phyloP scores from a whole-genome alignment of 1,140 invertebrate species.

The Pararge aegeria region DNA sequence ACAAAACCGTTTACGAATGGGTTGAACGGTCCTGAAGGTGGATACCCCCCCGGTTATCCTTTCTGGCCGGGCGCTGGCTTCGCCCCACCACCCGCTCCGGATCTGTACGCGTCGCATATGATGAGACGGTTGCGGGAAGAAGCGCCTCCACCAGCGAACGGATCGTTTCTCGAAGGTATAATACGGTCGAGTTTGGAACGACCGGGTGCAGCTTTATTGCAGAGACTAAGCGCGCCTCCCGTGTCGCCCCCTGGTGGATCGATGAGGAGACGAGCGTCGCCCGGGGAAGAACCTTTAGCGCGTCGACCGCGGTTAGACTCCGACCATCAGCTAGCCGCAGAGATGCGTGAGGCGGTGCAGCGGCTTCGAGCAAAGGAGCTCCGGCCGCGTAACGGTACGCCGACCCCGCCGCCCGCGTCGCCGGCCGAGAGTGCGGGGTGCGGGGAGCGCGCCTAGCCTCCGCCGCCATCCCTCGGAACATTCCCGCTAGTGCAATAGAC shows the following conservation, averaged over 20 bases:
- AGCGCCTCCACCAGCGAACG: slow-evolving; percentile 81
- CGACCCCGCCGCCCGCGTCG: slow-evolving; percentile 51
- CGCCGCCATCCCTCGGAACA: slow-evolving; percentile 1
- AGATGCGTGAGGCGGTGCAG: slow-evolving; percentile 81
- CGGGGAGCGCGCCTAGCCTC: slow-evolving; percentile 34
- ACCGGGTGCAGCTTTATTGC: slow-evolving; percentile 84
- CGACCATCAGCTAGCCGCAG: slow-evolving; percentile 75
- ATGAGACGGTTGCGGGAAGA: slow-evolving; percentile 89
- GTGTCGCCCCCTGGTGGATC: slow-evolving; percentile 58
- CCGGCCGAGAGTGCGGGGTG: slow-evolving; percentile 41
- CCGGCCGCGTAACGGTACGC: slow-evolving; percentile 61
- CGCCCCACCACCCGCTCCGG: slow-evolving; percentile 71
- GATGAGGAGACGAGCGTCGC: slow-evolving; percentile 46
- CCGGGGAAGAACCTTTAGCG: slow-evolving; percentile 54
- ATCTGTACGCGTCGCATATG: slow-evolving; percentile 90
- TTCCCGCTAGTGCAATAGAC: slow-evolving; percentile 6
- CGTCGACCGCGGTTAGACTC: slow-evolving; percentile 67
- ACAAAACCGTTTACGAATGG: slow-evolving; percentile 83
- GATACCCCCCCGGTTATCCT: slow-evolving; percentile 81
- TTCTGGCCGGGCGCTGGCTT: slow-evolving; percentile 80
- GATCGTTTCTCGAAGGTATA: slow-evolving; percentile 88
- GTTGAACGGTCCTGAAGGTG: slow-evolving; percentile 81
- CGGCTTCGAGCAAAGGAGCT: slow-evolving; percentile 72
- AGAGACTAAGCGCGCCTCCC: slow-evolving; percentile 84
- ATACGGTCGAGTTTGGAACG: slow-evolving; percentile 89